A percentile compares a stretch with the other conserved stretches of the same genome.
Conservation (phyloP, 2,797 vertebrate species). For the Gephyroberyx darwinii region DNA sequence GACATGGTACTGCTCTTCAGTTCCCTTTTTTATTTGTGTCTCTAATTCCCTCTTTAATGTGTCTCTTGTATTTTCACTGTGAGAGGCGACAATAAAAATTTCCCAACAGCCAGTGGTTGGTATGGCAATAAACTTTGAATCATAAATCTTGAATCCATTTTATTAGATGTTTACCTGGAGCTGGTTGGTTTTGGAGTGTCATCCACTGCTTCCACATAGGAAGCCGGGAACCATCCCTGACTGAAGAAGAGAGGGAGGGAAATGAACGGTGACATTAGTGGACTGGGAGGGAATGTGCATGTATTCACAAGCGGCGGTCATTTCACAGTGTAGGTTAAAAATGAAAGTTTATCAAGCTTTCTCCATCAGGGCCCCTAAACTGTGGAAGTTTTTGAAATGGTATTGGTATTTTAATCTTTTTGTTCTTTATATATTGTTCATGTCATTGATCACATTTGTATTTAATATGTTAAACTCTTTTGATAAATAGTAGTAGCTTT, state of each 20-base stretch:
- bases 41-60: neutral
- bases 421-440: too few species aligned
- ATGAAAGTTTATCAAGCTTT: too few species aligned
- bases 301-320: too few species aligned
- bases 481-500: too few species aligned
- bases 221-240: conserved; percentile 94
- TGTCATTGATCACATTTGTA: too few species aligned
- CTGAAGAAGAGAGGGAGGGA: conserved; percentile 70
- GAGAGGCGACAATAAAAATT: neutral
- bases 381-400: too few species aligned
- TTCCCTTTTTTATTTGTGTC: neutral
- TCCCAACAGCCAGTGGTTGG: too few species aligned
- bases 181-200: conserved; percentile 42
- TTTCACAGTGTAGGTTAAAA: too few species aligned
- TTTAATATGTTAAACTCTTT: too few species aligned
- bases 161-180: conserved; percentile 61
- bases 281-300: neutral
- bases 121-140: too few species aligned
- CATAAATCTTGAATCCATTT: neutral
- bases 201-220: conserved; percentile 86
- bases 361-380: too few species aligned
- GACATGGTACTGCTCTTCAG: neutral
- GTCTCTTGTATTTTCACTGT: neutral
- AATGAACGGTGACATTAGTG: neutral
- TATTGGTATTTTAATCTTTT: too few species aligned